Base-by-base conservation (phyloP, 2,888 invertebrate species). In the Harpalus rubripes region DNA sequence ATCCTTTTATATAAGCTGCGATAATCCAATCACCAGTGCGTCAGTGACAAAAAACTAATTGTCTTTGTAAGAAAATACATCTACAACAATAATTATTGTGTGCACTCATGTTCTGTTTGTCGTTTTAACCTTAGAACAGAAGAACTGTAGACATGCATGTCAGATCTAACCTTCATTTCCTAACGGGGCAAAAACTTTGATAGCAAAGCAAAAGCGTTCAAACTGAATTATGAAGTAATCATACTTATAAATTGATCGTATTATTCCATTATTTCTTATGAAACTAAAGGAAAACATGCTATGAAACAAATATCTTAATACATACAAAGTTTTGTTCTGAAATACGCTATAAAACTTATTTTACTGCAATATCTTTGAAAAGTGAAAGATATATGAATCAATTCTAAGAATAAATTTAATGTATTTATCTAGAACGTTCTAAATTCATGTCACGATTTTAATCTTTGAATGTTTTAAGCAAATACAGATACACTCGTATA, bases 21-120 rank as follows among this genome's bases (percentile, higher is more conserved):
- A 39, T 15, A 76, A 76, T 76, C 76, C 78, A 78, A 58, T 78
- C 58, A 56, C 41, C 52, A 81, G 26, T 82, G 61, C 80, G 74
- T 74, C 74, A 82, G 39, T 82, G 74, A 74, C 81, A 82, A 82
- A 82, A 82, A 82, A 32, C 18, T 74, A 82, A 82, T 82, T 82
- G 74, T 74, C 15, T 65, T 18, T 56, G 81, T 65, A 44, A 32
- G 44, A 63, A 80, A 81, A 65, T 41, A 68, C 65, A 59, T 15
- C 32, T 74, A 82, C 74, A 82, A 82, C 59, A 39, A 74, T 82
- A 82, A 82, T 82, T 82, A 82, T 82, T 81, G 72, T 81, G 81
- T 81, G 72, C 81, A 72, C 26, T 68, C 81, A 74, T 82, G 82
- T 82, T 39, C 22, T 8, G 52, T 59, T 56, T 82, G 82, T 74